Conservation (phyloP, 2,113 vertebrate genomes). For the Leptocoma aspasia region DNA sequence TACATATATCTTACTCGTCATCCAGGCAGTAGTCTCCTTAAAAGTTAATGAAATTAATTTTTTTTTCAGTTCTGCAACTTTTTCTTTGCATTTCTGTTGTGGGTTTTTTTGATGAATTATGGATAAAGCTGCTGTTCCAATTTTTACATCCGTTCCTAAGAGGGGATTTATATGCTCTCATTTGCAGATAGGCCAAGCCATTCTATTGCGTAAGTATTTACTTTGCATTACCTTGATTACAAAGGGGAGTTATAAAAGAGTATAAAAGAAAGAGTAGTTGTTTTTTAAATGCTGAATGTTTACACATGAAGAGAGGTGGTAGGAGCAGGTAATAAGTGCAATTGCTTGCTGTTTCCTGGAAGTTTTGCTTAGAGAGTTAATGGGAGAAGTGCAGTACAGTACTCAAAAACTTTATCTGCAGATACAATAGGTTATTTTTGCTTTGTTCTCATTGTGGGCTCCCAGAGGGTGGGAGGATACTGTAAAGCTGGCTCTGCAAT, state of each 20-base stretch:
- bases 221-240: not conserved
- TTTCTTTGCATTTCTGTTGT: not conserved
- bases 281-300: not conserved
- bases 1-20: not conserved
- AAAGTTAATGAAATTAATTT: not conserved
- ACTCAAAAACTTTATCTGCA: not conserved
- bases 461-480: not conserved
- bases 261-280: not conserved
- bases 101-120: not conserved
- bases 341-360: not conserved
- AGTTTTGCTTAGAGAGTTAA: not conserved
- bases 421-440: conserved; percentile 32
- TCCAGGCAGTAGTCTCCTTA: not conserved
- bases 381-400: not conserved
- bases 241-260: not conserved
- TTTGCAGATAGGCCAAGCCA: not conserved
- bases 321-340: not conserved
- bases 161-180: not conserved
- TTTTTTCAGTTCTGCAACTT: not conserved
- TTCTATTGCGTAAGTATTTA: not conserved
- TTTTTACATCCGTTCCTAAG: not conserved
- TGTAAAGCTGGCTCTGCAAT: not conserved
- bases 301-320: not conserved
- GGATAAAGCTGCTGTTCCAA: not conserved
- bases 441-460: not conserved